A percentile compares a stretch with the other conserved stretches of the same genome.
phyloP scores from a whole-genome alignment of 2,888 invertebrate genomes.

The Drosophila barbarae region DNA sequence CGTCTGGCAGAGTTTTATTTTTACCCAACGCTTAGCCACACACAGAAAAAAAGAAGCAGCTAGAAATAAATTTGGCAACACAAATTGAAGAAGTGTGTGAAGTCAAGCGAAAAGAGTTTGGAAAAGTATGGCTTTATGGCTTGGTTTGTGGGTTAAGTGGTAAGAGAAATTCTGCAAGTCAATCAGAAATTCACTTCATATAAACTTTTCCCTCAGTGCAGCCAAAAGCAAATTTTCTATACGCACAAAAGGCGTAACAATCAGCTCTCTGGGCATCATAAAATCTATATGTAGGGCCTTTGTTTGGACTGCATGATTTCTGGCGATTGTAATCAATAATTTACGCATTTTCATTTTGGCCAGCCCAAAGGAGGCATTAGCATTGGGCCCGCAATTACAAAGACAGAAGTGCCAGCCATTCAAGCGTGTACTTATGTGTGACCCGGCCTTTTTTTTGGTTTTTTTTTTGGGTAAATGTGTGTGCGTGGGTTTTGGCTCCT shows the following conservation, averaged over 20 bases:
- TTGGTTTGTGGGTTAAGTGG: background rate
- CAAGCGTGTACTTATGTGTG: conserved; percentile 51
- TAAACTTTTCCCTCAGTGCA: background rate
- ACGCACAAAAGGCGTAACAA: conserved; percentile 63
- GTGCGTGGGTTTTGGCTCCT: conserved; percentile 11
- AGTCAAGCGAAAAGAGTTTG: background rate
- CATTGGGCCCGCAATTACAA: conserved; percentile 67
- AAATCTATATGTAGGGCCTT: conserved; percentile 51
- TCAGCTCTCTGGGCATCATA: conserved; percentile 48
- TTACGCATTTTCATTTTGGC: conserved; percentile 70
- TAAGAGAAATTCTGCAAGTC: background rate
- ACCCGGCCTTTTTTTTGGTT: conserved; percentile 1
- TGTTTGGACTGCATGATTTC: conserved; percentile 52
- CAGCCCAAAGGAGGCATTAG: conserved; percentile 68
- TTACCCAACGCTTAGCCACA: conserved; percentile 12
- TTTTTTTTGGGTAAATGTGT: conserved; percentile 2
- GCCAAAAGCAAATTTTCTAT: conserved; percentile 15
- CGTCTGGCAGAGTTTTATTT: conserved; percentile 58
- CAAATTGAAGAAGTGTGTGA: conserved; percentile 2
- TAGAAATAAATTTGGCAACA: conserved; percentile 1
- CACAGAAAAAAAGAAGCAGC: conserved; percentile 5
- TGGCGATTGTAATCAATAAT: conserved; percentile 73
- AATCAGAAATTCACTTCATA: background rate
- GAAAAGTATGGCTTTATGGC: background rate
- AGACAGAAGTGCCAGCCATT: conserved; percentile 61